These are phyloP conservation scores for Zoanthus gigantus DNA, from an alignment of 92 coral and sea anemone genomes.

Conservation along the genomic window DNA sequence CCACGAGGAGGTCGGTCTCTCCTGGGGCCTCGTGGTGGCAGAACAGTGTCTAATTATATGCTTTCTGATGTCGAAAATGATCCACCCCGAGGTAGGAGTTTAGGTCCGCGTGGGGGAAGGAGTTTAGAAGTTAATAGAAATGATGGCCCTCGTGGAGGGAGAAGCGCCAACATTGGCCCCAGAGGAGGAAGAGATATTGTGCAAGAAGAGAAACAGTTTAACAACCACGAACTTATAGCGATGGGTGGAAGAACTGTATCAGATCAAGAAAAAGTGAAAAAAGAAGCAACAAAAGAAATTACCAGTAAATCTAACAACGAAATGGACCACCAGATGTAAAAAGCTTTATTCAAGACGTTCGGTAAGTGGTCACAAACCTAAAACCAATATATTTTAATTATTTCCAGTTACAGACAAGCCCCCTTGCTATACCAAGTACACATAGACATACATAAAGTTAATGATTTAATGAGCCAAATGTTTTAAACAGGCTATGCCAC, in stretches of 20 bases:
- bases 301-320: conserved; percentile 1
- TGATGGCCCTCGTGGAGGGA: conserved; percentile 67
- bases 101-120: conserved; percentile 78
- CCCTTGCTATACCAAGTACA: neutral
- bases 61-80: conserved; percentile 11
- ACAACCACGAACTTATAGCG: neutral
- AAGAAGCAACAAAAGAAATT: neutral
- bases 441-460: too few relatives aligned
- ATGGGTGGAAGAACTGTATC: conserved; percentile 8
- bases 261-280: neutral
- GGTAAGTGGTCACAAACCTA: neutral
- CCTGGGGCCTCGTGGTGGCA: conserved; percentile 29
- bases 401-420: neutral
- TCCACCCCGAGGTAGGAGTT: conserved; percentile 56
- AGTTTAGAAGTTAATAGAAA: conserved; percentile 28
- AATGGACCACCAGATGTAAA: neutral
- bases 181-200: conserved; percentile 28
- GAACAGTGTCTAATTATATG: neutral
- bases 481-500: too few relatives aligned
- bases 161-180: conserved; percentile 21
- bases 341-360: neutral
- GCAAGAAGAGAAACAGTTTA: neutral
- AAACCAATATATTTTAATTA: neutral
- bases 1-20: conserved; percentile 58
- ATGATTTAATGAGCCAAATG: too few relatives aligned